A percentile compares a stretch with the other conserved stretches of the same genome.
phyloP scores from a whole-genome alignment of 2,888 invertebrate species.

The Hesperia comma region DNA sequence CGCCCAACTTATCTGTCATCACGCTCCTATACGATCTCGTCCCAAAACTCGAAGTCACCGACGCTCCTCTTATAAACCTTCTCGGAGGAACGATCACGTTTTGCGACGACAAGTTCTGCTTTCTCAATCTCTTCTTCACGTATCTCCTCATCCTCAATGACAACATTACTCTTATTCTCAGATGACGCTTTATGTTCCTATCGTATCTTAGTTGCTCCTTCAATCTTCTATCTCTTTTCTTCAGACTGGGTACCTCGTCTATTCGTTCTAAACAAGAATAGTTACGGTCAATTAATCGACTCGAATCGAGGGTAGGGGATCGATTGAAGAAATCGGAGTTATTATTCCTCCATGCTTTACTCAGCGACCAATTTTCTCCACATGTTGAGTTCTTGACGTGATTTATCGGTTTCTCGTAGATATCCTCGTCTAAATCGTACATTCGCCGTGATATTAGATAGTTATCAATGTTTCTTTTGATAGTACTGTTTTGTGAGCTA shows the following conservation, averaged over 20 bases:
- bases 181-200: conserved; percentile 85
- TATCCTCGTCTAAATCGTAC: conserved; percentile 73
- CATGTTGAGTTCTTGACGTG: conserved; percentile 62
- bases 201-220: conserved; percentile 82
- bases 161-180: conserved; percentile 87
- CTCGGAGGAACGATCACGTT: conserved; percentile 67
- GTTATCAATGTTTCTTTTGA: conserved; percentile 72
- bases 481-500: conserved; percentile 72
- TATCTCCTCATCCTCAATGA: conserved; percentile 85
- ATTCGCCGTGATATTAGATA: conserved; percentile 71
- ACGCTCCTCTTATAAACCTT: conserved; percentile 64
- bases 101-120: conserved; percentile 55
- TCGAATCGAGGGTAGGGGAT: conserved; percentile 60
- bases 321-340: conserved; percentile 67
- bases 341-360: conserved; percentile 76
- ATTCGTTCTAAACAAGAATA: conserved; percentile 63
- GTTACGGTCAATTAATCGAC: conserved; percentile 56
- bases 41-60: conserved; percentile 70
- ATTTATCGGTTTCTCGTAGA: conserved; percentile 75
- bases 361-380: conserved; percentile 81
- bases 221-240: conserved; percentile 62
- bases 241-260: conserved; percentile 70
- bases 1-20: conserved; percentile 70
- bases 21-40: conserved; percentile 74
- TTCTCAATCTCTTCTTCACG: conserved; percentile 69